Evolutionary conservation across 2,888 invertebrate species (phyloP), one percentile per base, ranked within the genome.

Genomic region (Gymnoscelis rufifasciata): DNA sequence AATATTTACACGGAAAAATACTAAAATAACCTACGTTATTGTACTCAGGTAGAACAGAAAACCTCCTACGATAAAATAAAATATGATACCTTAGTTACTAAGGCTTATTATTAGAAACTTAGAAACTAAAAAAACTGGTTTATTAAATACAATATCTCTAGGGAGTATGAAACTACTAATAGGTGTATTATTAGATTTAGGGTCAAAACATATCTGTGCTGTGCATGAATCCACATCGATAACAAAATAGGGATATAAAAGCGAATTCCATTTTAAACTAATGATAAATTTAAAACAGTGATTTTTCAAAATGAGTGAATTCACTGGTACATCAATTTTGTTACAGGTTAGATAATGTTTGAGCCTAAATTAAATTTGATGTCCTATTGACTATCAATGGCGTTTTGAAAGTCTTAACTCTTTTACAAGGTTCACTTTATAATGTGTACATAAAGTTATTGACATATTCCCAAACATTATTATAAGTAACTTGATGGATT

Each of bases 1-100:
- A 67, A 59, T 82, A 83, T 83, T 69, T 83, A 82, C 82, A 83
- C 47, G 59, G 67, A 66, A 46, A 58, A 64, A 68, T 60, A 65
- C 72, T 72, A 74, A 62, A 62, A 59, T 65, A 56, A 19, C 46
- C 31, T 46, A 71, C 60, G 67, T 71, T 72, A 77, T 74, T 78
- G 80, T 79, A 82, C 74, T 81, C 76, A 71, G 69, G 75, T 72
- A 72, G 59, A 58, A 72, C 68, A 63, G 70, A 62, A 66, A 58
- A 59, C 45, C 37, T 51, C 52, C 52, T 51, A 71, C 67, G 68
- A 62, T 66, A 70, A 71, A 66, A 68, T 57, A 68, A 68, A 70
- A 68, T 53, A n/a, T n/a, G 19, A 54, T 62, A 73, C 56, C 66
- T 66, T 69, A 66, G 14, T 15, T 14, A 13, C 11, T 13, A 30